Evolutionary conservation across 2,888 invertebrate genomes (phyloP).

Genomic region (Acleris emargana): DNA sequence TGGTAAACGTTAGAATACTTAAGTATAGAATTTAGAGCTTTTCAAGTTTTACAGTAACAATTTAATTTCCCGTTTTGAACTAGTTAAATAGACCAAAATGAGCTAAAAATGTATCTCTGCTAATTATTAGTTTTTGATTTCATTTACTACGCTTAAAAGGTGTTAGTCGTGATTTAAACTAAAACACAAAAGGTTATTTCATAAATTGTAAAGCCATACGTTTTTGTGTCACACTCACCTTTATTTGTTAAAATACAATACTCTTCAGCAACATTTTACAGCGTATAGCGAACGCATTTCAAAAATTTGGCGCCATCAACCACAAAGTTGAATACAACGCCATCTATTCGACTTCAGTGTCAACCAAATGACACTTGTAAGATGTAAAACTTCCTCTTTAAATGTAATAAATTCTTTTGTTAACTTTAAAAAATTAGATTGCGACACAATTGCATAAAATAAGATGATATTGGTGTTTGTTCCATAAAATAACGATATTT

Average conservation of each 20-base stretch:
- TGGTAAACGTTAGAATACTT: no score
- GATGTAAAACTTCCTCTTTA: slow-evolving; percentile 2
- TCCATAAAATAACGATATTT: not conserved
- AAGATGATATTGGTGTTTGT: not conserved
- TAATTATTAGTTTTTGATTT: no score
- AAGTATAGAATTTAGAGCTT: no score
- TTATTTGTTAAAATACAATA: not conserved
- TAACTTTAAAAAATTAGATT: not conserved
- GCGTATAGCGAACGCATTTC: not conserved
- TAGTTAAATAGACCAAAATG: no score
- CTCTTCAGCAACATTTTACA: not conserved
- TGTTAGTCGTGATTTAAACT: no score
- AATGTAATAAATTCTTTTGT: not conserved
- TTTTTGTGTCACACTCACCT: not conserved
- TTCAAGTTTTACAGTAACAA: no score
- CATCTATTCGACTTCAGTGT: slow-evolving; percentile 13
- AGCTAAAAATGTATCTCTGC: no score
- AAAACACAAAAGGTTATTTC: no score
- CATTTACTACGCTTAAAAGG: no score
- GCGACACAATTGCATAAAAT: not conserved
- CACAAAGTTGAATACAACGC: slow-evolving; percentile 13
- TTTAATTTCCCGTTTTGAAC: no score
- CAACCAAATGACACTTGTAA: not conserved
- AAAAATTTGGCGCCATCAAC: slow-evolving; percentile 19
- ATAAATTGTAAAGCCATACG: no score